Base-by-base conservation (phyloP, 2,888 invertebrate genomes). In the Drosophila colorata region DNA sequence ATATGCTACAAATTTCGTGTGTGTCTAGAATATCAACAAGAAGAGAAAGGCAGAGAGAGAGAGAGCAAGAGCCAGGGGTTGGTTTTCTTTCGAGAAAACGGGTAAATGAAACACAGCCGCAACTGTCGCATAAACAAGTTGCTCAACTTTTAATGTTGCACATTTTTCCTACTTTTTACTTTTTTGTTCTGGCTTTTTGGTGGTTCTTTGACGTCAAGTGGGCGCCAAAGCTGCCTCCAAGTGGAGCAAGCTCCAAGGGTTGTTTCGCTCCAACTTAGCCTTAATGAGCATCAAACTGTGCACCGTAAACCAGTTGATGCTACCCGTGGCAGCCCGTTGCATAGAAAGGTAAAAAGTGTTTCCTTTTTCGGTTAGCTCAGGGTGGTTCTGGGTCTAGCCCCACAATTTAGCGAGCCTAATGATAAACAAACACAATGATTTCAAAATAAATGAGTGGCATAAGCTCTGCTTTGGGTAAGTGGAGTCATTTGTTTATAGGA, bases 251-350 rank as follows among this genome's bases (percentile, higher is more conserved):
- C 48, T 46, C 43, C 37, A 53, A 77, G 77, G 65, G 73, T 65
- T 72, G 80, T 47, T 59, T 55, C 38, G 41, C 55, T 60, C 38
- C 63, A 82, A 75, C 79, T 80, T 82, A 80, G 74, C 80, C 78
- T 71, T 83, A 80, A 80, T 83, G 80, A 77, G 80, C 80, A 77
- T 74, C 80, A 80, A 80, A 77, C 80, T 82, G 76, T 73, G 77
- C 64, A 65, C 73, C 69, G 66, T 79, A 82, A 74, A 79, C 66
- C 78, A 77, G 78, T 74, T 69, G 76, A 75, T 70, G 66, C 66
- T 40, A 7, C 41, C 56, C 25, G 53, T 40, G 23, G 25, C 14
- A 20, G 18, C 52, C 43, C 57, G 37, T 23, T 31, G 37, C 35
- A 16, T 33, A 46, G 11, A 25, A 40, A 58, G 38, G 37, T 37